Evolutionary conservation across 1,140 invertebrate genomes (phyloP).

Genomic region (Dicyema japonicum): DNA sequence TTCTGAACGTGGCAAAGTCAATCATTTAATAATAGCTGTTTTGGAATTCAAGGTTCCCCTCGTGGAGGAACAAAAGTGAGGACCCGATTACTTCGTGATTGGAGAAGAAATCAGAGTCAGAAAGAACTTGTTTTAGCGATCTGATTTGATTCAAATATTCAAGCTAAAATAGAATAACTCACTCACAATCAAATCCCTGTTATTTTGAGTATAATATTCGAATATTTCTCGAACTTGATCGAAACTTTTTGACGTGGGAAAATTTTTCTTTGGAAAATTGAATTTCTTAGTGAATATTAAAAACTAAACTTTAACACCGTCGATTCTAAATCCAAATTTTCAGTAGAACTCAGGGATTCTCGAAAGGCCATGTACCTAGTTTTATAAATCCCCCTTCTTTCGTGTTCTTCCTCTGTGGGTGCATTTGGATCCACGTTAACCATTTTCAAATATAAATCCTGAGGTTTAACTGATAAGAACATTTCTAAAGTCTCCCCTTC

Average conservation of each 20-base stretch:
- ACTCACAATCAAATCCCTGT: constrained; percentile 39
- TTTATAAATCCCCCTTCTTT: constrained; percentile 57
- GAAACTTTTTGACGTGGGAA: constrained; percentile 59
- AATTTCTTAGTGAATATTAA: neutral
- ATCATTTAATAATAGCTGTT: constrained; percentile 67
- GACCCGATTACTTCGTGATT: constrained; percentile 68
- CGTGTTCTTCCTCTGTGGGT: constrained; percentile 54
- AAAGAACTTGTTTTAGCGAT: constrained; percentile 24
- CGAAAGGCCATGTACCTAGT: constrained; percentile 84
- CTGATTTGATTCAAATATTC: constrained; percentile 6
- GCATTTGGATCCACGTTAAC: constrained; percentile 58
- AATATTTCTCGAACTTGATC: constrained; percentile 48
- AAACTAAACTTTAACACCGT: constrained; percentile 44
- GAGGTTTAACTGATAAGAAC: constrained; percentile 1
- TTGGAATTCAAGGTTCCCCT: constrained; percentile 38
- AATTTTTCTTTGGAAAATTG: constrained; percentile 37
- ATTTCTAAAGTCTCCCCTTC: constrained; percentile 19
- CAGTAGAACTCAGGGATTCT: constrained; percentile 74
- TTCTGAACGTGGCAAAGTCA: constrained; percentile 62
- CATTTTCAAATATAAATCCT: constrained; percentile 94
- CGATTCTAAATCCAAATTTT: constrained; percentile 73
- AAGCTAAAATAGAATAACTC: constrained; percentile 6
- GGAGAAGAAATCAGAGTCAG: constrained; percentile 49
- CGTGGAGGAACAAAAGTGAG: constrained; percentile 72
- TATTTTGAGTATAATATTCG: constrained; percentile 41